A percentile compares a stretch with the other conserved stretches of the same genome.
Evolutionary conservation across 2,888 invertebrate genomes (phyloP).

Genomic region (Coenonympha glycerion): DNA sequence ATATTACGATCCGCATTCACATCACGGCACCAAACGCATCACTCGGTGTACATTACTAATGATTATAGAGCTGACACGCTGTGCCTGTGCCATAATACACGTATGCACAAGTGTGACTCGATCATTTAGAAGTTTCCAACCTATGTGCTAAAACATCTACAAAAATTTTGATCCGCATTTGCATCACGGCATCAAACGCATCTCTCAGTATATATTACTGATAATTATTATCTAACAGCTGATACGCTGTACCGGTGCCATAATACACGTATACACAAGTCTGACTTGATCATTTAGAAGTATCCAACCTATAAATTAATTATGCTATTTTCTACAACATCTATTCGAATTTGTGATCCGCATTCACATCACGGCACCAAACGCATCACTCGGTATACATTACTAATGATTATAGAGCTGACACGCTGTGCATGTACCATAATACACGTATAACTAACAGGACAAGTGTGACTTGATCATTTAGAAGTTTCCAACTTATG

Average conservation of each 20-base stretch:
- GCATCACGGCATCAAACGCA: too few species aligned
- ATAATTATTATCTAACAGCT: too few species aligned
- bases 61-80: conserved; percentile 7
- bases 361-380: conserved; percentile 29
- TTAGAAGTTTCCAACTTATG: not conserved
- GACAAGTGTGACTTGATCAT: not conserved
- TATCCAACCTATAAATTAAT: too few species aligned
- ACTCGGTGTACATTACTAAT: conserved; percentile 12
- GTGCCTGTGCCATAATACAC: too few species aligned
- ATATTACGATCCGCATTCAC: conserved; percentile 25
- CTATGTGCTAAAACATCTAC: not conserved
- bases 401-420: conserved; percentile 16
- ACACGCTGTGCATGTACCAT: not conserved
- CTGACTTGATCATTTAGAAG: too few species aligned
- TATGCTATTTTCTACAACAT: too few species aligned
- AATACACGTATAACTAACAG: too few species aligned
- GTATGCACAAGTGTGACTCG: not conserved
- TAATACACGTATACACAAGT: too few species aligned
- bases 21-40: conserved; percentile 26
- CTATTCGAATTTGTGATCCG: too few species aligned
- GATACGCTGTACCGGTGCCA: too few species aligned
- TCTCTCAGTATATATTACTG: too few species aligned
- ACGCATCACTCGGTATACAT: conserved; percentile 12
- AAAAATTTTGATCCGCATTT: too few species aligned
- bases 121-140: not conserved